phyloP scores from a whole-genome alignment of 2,888 invertebrate species.

The Phaedon cochleariae region DNA sequence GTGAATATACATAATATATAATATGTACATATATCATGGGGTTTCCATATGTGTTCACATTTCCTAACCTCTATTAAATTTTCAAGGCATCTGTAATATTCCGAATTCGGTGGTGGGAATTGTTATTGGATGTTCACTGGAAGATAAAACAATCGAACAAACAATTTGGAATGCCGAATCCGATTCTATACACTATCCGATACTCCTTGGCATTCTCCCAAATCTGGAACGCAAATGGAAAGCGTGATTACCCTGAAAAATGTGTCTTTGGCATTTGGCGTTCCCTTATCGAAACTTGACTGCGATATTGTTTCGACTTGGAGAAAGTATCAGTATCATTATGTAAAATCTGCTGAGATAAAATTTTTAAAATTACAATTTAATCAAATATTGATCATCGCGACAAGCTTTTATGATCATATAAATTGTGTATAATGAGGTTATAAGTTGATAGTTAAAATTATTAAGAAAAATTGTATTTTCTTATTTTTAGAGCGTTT shows the following conservation, averaged over 20 bases:
- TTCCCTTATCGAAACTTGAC: neutral
- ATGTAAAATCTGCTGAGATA: no score
- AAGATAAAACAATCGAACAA: neutral
- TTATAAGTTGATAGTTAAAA: no score
- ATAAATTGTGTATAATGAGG: no score
- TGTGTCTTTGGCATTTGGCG: neutral
- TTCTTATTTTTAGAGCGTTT: no score
- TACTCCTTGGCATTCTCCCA: conserved; percentile 11
- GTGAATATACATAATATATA: no score
- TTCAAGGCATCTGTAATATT: neutral
- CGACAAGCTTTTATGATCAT: no score
- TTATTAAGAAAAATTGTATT: no score
- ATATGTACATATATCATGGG: no score
- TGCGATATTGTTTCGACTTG: conserved; percentile 1
- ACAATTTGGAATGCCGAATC: conserved; percentile 3
- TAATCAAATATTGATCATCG: no score
- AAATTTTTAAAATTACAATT: no score
- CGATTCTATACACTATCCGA: conserved; percentile 1
- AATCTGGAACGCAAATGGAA: neutral
- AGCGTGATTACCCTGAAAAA: neutral
- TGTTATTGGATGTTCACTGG: neutral
- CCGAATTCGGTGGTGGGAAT: neutral
- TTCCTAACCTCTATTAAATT: no score
- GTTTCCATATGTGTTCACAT: neutral
- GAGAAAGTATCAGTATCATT: neutral